Percentiles rank a stretch among this genome's conserved stretches.
Conservation (phyloP, 2,888 invertebrate genomes). For the Drosophila eohydei region DNA sequence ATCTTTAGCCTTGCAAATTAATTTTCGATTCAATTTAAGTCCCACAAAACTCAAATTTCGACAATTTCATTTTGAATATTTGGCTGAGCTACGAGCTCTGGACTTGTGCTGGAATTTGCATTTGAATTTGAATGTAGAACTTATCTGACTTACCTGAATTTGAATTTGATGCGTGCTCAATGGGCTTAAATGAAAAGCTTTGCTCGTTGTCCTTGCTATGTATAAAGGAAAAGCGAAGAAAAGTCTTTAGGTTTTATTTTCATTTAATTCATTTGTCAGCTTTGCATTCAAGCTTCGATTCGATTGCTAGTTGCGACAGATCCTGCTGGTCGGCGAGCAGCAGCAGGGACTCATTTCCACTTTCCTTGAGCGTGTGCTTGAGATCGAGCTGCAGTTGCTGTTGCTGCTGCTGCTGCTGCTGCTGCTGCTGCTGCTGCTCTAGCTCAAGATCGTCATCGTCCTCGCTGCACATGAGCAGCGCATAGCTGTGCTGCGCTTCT, state of each 20-base stretch:
- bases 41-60: no score
- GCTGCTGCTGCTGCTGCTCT: background rate
- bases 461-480: slow-evolving; percentile 37
- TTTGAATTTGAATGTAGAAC: no score
- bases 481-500: slow-evolving; percentile 10
- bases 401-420: background rate
- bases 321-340: background rate
- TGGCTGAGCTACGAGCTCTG: no score
- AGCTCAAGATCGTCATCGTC: slow-evolving; percentile 36
- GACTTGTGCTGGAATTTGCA: no score
- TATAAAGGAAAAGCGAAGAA: no score
- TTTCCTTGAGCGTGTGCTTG: background rate
- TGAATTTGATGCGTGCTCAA: no score
- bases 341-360: background rate
- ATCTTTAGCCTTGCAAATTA: no score
- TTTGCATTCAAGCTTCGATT: background rate
- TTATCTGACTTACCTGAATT: no score
- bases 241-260: background rate
- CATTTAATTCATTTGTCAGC: background rate
- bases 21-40: no score
- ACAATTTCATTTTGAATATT: no score
- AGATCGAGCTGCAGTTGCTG: background rate
- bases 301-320: background rate
- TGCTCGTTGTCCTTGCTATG: no score
- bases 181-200: no score